A percentile compares a stretch with the other conserved stretches of the same genome.
Evolutionary conservation across 2,113 vertebrate genomes (phyloP).

Genomic region (Pardalotus punctatus): DNA sequence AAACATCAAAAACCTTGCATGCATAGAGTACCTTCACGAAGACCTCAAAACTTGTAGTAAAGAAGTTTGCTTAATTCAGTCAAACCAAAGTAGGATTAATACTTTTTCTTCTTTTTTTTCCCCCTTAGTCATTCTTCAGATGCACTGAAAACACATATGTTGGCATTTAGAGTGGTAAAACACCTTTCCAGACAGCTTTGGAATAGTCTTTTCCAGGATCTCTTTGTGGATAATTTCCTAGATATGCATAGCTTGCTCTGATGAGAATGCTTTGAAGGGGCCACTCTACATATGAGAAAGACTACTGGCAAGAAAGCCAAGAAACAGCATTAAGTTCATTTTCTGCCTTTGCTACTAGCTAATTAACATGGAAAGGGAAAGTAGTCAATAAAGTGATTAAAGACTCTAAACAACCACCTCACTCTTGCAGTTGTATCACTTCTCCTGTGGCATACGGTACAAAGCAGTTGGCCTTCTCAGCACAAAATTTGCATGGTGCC

Average conservation of each 20-base stretch:
- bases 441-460: fast-evolving
- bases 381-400: neutral
- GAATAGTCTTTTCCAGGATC: neutral
- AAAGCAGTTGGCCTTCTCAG: neutral
- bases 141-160: neutral
- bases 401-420: neutral
- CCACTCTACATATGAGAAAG: neutral
- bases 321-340: neutral
- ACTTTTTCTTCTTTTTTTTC: fast-evolving
- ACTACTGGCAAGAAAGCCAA: neutral
- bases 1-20: neutral
- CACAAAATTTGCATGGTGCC: neutral
- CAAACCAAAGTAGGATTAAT: neutral
- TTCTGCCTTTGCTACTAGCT: neutral
- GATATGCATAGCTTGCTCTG: neutral
- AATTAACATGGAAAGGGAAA: neutral
- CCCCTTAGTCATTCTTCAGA: neutral
- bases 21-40: neutral
- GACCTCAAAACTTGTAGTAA: neutral
- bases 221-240: neutral
- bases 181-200: neutral
- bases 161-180: neutral
- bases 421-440: neutral
- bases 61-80: neutral
- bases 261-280: neutral